Base-by-base conservation (phyloP, 2,113 vertebrate species). In the Nyctereutes procyonoides region DNA sequence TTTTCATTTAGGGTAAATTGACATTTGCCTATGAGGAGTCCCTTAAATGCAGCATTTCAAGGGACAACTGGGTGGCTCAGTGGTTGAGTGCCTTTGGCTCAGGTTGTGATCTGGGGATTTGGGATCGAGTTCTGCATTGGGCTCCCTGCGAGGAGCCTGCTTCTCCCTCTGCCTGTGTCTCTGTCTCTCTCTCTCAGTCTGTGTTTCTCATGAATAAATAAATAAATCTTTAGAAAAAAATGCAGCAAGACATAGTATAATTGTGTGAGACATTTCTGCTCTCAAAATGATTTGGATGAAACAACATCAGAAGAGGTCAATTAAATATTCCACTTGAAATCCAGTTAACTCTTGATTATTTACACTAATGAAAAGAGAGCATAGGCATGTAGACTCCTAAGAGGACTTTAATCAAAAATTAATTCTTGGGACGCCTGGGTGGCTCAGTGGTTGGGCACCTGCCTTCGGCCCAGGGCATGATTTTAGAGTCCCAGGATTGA, bases 281-380 rank as follows among this genome's bases (percentile, higher is more conserved):
- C 26, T 95, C 32, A 85, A 85, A 88, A 56, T 91, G 38, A 85
- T 96, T 96, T 85, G 53, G 43, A 82, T 86, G 55, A 84, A 93
- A 95, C 73, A 89, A 65, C 5, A 69, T 63, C 58, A 83, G 24
- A 90, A 80, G n/a, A 88, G 60, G 10, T 63, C 35, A 90, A 26
- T 86, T 93, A 93, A 90, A 51, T 88, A 55, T 88, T 88, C 60
- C 32, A 63, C 22, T 88, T 96, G 53, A 80, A 93, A 83, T 71
- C 26, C 71, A 79, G 32, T 93, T 97, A 74, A 63, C 32, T 96
- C 96, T 96, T 93, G 26, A 85, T 97, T 90, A 91, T 95, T 96
- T 22, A 96, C 22, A 58, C 5, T 81, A 77, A 92, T 77, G 51
- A 53, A 73, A 93, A 53, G 51, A 84, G n/a, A 65, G 28, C n/a